Base-by-base conservation (phyloP, 1,140 invertebrate genomes). In the Lepidurus couesii region DNA sequence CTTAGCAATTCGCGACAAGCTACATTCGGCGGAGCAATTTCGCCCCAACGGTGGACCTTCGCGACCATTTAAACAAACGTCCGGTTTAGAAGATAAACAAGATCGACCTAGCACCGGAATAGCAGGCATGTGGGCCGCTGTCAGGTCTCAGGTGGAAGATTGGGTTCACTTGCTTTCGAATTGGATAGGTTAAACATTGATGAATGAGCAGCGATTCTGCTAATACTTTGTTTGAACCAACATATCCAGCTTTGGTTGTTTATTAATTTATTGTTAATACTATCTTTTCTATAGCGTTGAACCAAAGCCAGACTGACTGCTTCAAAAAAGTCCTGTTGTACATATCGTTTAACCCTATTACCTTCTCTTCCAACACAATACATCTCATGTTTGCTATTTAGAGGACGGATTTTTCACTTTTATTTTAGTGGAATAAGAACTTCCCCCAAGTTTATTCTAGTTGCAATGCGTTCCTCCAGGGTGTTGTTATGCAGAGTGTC, bases 101-200 rank as follows among this genome's bases (percentile, higher is more conserved):
- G 53, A 65, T 16, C 53, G 53, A 21, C 53, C 53, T 16, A 21
- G 53, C 13, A 65, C 9, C 53, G 53, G 53, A 7, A 21, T 65
- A n/a, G 53, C 6, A 1, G 8, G 21, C 53, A n/a, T 65, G 53
- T 65, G 53, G 53, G 53, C 53, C 6, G 21, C 53, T 65, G 53
- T 65, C 53, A 65, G 53, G n/a, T 65, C 53, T 65, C 53, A 65
- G 53, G 13, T 65, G 53, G 53, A 65, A 65, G 53, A 21, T 65
- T 65, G 53, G 53, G 13, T 65, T 13, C n/a, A 65, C 16, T 1
- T 65, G 16, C 5, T 65, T 65, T 65, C 53, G 9, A 21, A 16
- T 65, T 65, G 53, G 53, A 65, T 65, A 7, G 53, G 53, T 16
- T 65, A 65, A 65, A 65, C 13, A 16, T 1, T 65, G 53, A 65